Evolutionary conservation across 2,113 vertebrate genomes (phyloP), one percentile per base, ranked within the genome.

Genomic region (Spilogale gracilis): DNA sequence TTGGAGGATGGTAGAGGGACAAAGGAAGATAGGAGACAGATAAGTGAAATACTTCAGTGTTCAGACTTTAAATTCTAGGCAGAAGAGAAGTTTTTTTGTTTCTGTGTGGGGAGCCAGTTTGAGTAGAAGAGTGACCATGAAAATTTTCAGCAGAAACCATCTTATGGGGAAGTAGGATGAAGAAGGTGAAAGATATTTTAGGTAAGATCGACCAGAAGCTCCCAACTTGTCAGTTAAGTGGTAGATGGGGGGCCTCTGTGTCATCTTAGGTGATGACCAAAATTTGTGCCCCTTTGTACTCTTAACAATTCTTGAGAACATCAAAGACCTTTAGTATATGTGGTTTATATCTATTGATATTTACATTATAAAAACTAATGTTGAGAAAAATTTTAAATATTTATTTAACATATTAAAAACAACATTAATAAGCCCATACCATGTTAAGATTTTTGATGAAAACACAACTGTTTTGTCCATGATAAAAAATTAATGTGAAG

Each of bases 321-420:
- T 14, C 16, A 82, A 60, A 74, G 50, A 78, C 25, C 30, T 54
- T 84, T 48, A 65, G 58, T 43, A 13, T 67, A 6, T 43, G 10
- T 86, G 2, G 38, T 52, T 94, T 86, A 7, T 45, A 63, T 2
- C 14, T 90, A 52, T 50, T 67, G 61, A 21, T 88, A 91, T 61
- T 79, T 89, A 38, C 23, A 43, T 23, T 48, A 50, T 27, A 45
- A 48, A 93, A 93, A 69, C 65, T 48, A 83, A 43, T 58, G 60
- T 79, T 61, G 60, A 88, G 14, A 88, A 80, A 16, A 58, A 80
- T 5, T 38, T 50, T 9, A 38, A 94, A 54, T 43, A 71, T 52
- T 54, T 86, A 73, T 90, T 65, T 56, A 82, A 50, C 58, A 88
- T 91, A 78, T 27, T 56, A 89, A 74, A 94, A 81, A 79, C 38